A percentile compares a stretch with the other conserved stretches of the same genome.
Conservation (phyloP, 2,797 vertebrate species). For the Pyrrhura leucotis region DNA sequence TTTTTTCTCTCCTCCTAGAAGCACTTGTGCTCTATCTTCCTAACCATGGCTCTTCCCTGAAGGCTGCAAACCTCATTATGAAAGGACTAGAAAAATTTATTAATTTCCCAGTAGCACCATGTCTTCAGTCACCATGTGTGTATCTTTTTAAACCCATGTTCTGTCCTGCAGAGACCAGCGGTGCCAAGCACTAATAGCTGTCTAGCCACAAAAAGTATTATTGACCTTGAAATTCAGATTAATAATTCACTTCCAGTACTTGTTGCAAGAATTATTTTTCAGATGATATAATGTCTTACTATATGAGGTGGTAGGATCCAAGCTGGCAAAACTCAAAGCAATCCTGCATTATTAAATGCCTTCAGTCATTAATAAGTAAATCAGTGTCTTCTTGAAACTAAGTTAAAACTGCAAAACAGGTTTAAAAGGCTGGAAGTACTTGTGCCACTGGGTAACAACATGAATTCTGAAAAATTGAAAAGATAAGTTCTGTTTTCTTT, state of each 20-base stretch:
- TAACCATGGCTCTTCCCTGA: constrained; percentile 3
- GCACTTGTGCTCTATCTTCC: neutral
- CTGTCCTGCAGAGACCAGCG: neutral
- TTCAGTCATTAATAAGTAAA: neutral
- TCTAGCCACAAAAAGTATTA: neutral
- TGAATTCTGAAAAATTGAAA: neutral
- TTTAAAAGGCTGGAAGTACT: neutral
- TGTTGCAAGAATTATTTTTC: neutral
- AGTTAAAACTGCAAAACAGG: neutral
- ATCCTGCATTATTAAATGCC: neutral
- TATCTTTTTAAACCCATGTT: neutral
- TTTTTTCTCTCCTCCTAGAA: neutral
- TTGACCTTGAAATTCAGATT: neutral
- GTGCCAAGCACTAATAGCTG: neutral
- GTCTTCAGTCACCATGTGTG: neutral
- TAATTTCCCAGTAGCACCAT: neutral
- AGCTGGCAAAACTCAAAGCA: neutral
- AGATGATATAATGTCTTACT: neutral
- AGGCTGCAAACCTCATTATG: constrained; percentile 33
- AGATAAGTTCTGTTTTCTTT: neutral
- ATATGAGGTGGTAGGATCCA: neutral
- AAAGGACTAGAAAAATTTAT: neutral
- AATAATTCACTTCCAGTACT: neutral
- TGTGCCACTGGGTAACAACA: neutral
- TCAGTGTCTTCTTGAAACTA: neutral